Conservation (phyloP, 2,797 vertebrate genomes). For the Lophius americanus region DNA sequence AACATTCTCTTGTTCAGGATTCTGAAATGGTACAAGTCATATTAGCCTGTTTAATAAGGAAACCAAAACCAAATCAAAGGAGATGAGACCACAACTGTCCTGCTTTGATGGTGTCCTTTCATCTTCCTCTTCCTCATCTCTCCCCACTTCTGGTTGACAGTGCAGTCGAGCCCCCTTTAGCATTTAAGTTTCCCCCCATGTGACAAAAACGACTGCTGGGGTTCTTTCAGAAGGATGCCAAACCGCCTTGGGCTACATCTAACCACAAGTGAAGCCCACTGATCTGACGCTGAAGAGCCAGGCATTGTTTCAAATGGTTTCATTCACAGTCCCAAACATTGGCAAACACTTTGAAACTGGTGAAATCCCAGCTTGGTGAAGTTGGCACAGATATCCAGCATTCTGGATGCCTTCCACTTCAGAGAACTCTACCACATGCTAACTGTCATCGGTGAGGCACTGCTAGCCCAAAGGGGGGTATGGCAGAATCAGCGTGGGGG, state of each 20-base stretch:
- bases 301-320: slow-evolving; percentile 74
- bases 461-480: slow-evolving; percentile 66
- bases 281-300: slow-evolving; percentile 61
- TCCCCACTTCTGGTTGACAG: slow-evolving; percentile 26
- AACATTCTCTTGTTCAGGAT: slow-evolving; percentile 15
- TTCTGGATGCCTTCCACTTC: slow-evolving; percentile 82
- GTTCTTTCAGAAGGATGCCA: slow-evolving; percentile 60
- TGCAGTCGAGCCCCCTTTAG: slow-evolving; percentile 52
- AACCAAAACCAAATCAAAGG: slow-evolving; percentile 26
- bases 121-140: slow-evolving; percentile 48
- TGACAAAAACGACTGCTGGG: slow-evolving; percentile 51
- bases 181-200: slow-evolving; percentile 48
- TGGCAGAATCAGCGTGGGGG: slow-evolving; percentile 38
- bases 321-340: slow-evolving; percentile 70
- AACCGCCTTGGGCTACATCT: slow-evolving; percentile 55
- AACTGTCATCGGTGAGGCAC: slow-evolving; percentile 79
- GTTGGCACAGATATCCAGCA: slow-evolving; percentile 70
- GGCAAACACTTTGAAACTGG: slow-evolving; percentile 73
- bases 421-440: slow-evolving; percentile 82
- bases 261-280: slow-evolving; percentile 47
- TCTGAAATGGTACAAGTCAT: slow-evolving; percentile 10
- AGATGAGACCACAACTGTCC: slow-evolving; percentile 12
- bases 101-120: slow-evolving; percentile 46
- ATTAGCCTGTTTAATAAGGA: slow-evolving; percentile 11
- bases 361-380: slow-evolving; percentile 77